Percentiles rank a stretch among this genome's conserved stretches.
Evolutionary conservation across 2,113 vertebrate genomes (phyloP).

Genomic region (Corythornis cristatus): DNA sequence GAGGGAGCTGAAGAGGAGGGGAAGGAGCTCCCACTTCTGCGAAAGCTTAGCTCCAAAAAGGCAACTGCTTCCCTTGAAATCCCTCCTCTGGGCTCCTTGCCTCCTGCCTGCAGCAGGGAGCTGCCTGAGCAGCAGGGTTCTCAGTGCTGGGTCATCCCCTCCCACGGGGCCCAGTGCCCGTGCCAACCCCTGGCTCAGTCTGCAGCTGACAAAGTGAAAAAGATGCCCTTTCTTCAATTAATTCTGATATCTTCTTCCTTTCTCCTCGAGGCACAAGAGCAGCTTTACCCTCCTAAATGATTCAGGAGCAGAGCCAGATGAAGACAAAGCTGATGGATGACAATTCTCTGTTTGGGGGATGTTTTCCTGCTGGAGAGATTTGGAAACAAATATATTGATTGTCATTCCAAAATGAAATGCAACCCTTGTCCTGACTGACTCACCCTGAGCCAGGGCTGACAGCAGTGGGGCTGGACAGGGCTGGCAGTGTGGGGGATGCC

Average conservation of each 20-base stretch:
- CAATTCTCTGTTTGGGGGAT: not conserved
- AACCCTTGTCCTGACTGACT: not conserved
- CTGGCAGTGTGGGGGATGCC: not conserved
- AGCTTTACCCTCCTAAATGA: not conserved
- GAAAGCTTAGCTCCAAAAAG: not conserved
- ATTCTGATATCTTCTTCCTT: not conserved
- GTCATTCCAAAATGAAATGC: not conserved
- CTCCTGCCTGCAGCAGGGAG: not conserved
- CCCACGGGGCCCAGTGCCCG: rapidly evolving
- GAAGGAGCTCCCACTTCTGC: not conserved
- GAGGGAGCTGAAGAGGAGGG: not conserved
- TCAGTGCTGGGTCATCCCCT: not conserved
- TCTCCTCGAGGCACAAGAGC: not conserved
- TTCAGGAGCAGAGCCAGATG: not conserved
- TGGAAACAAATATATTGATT: conserved; percentile 26
- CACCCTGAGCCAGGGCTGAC: not conserved
- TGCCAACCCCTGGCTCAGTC: not conserved
- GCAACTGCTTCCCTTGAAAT: not conserved
- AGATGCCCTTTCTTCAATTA: not conserved
- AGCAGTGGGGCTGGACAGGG: not conserved
- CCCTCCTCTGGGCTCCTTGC: not conserved
- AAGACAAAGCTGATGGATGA: conserved; percentile 35
- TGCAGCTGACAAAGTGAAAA: not conserved
- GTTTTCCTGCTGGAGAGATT: conserved; percentile 21
- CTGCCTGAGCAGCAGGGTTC: not conserved